A percentile compares a stretch with the other conserved stretches of the same genome.
phyloP scores from a whole-genome alignment of 2,888 invertebrate species.

The Lasioglossum pauxillum region DNA sequence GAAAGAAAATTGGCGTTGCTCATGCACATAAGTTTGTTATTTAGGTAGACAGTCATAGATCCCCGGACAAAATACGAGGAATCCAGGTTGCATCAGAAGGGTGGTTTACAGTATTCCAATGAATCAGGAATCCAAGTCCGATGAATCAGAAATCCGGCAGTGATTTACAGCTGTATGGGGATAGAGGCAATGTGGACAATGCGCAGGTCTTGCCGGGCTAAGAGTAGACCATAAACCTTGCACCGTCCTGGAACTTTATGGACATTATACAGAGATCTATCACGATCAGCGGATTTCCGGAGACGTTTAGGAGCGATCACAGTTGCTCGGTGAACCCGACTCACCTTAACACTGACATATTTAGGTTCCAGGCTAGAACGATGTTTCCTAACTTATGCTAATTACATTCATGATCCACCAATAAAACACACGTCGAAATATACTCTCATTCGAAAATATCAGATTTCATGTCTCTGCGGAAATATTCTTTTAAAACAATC shows the following conservation, averaged over 20 bases:
- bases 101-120: slow-evolving; percentile 48
- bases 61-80: neutral
- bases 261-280: slow-evolving; percentile 79
- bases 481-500: neutral
- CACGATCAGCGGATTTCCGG: slow-evolving; percentile 76
- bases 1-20: neutral
- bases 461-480: neutral
- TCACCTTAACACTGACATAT: slow-evolving; percentile 17
- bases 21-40: neutral
- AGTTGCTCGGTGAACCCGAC: slow-evolving; percentile 20
- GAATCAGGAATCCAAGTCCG: slow-evolving; percentile 57
- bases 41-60: neutral
- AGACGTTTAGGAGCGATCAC: slow-evolving; percentile 69
- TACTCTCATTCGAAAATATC: neutral
- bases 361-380: neutral
- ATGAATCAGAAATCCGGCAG: slow-evolving; percentile 71
- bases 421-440: neutral
- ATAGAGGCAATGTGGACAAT: slow-evolving; percentile 68
- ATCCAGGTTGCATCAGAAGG: slow-evolving; percentile 23
- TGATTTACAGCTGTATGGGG: slow-evolving; percentile 78
- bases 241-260: slow-evolving; percentile 77
- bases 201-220: slow-evolving; percentile 68
- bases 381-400: neutral
- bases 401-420: neutral
- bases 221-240: slow-evolving; percentile 67